Evolutionary conservation across 2,888 invertebrate genomes (phyloP).

Genomic region (Caenorhabditis drosophilae): DNA sequence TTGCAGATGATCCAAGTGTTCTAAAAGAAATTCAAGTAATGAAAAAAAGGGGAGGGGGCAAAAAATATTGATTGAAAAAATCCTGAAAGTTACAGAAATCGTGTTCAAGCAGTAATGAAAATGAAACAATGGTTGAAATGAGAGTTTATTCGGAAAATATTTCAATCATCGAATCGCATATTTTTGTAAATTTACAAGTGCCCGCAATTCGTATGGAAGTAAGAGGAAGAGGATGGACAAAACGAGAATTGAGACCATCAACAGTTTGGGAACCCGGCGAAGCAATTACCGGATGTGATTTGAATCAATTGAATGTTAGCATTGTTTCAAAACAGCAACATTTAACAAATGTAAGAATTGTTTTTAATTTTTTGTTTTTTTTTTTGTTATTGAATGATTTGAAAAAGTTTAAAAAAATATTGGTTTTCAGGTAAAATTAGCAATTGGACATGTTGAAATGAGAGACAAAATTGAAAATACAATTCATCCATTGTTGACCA

Average conservation of each 20-base stretch:
- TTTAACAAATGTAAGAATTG: constrained; percentile 38
- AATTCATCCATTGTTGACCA: constrained; percentile 37
- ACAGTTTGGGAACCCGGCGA: constrained; percentile 48
- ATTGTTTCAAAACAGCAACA: constrained; percentile 52
- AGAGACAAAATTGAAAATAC: constrained; percentile 50
- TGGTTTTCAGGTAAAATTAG: constrained; percentile 42
- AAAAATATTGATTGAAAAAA: constrained; percentile 3
- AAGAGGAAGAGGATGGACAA: constrained; percentile 32
- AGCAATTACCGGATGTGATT: constrained; percentile 49
- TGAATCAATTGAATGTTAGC: constrained; percentile 46
- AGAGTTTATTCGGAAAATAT: constrained; percentile 8
- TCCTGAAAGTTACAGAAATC: background rate
- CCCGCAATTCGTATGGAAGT: constrained; percentile 38
- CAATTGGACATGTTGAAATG: constrained; percentile 48
- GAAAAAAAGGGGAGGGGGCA: background rate
- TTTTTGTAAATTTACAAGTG: constrained; percentile 41
- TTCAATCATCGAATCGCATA: constrained; percentile 41
- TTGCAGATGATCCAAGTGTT: constrained; percentile 40
- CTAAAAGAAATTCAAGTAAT: constrained; percentile 26
- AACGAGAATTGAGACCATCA: constrained; percentile 15
- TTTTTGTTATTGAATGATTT: background rate
- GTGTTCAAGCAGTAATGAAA: background rate
- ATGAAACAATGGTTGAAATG: constrained; percentile 23
- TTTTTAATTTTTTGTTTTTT: background rate
- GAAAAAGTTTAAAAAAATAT: background rate